Evolutionary conservation across 2,113 vertebrate genomes (phyloP), one percentile per base, ranked within the genome.

Genomic region (Mystacornis crossleyi): DNA sequence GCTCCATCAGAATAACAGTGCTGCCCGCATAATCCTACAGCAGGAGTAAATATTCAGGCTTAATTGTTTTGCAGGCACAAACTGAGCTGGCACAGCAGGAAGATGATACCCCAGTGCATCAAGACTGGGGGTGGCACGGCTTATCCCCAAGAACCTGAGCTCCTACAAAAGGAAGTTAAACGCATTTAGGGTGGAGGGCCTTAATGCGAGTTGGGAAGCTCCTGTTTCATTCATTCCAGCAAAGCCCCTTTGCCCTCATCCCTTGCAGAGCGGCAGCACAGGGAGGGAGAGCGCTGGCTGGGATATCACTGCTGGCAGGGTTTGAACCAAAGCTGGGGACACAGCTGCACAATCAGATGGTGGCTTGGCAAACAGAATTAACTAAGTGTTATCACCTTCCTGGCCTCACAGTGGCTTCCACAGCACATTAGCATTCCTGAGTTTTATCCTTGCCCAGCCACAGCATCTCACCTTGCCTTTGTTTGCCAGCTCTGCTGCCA

Each of bases 21-120:
- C 86, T 96, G 89, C 55, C 65, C 69, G 74, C 73, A 60, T 91
- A 93, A 95, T 90, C 81, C 83, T 90, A 48, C 55, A 74, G 91
- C 79, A 74, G 79, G 54, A 54, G 38, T 24, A 55, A 69, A 48
- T 18, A 42, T 31, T 66, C 67, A 43, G 12, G 33, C 67, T 94
- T 48, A 48, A 47, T 33, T 34, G 14, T 40, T 93, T 33, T 33
- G 61, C 34, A 64, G 71, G 75, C 36, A 74, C 48, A 6, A 90
- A 88, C n/a, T 25, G 40, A 84, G 62, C 47, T 6, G 5, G 55
- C 69, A n/a, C 86, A 89, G 50, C 1, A 5, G 69, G 54, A 86
- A 55, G 58, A 25, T 53, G 42, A 31, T 54, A 8, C 13, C 54
- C 33, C 72, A 66, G 0, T 3, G 26, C 17, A 54, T 54, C 48